A percentile compares a stretch with the other conserved stretches of the same genome.
phyloP scores from a whole-genome alignment of 2,113 vertebrate genomes.

The Catharus fuscescens region DNA sequence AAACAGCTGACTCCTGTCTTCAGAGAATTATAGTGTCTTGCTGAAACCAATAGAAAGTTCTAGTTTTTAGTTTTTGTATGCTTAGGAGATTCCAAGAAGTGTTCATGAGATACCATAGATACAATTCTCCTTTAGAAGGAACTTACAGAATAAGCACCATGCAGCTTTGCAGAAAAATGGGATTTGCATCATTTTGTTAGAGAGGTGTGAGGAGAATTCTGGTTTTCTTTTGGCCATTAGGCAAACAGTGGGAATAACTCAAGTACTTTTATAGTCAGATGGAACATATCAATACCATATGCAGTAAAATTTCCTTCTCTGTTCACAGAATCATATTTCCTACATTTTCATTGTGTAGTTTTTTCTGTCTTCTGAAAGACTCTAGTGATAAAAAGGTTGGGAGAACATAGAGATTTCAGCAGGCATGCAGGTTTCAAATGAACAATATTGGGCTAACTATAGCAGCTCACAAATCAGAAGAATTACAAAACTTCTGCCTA shows the following conservation, averaged over 20 bases:
- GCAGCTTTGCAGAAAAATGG: background rate
- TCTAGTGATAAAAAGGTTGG: background rate
- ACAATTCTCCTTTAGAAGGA: background rate
- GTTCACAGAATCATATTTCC: background rate
- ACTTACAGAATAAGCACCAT: background rate
- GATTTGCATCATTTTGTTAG: background rate
- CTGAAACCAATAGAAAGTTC: conserved; percentile 21
- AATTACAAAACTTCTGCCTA: background rate
- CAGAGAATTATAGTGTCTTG: background rate
- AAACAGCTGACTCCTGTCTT: background rate
- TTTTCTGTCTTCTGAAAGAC: background rate
- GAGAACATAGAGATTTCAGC: background rate
- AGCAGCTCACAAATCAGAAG: background rate
- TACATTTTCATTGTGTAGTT: background rate
- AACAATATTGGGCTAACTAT: background rate
- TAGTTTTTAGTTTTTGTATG: background rate
- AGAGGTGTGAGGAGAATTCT: background rate
- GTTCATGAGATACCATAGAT: background rate
- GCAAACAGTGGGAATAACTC: background rate
- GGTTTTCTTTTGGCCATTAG: background rate
- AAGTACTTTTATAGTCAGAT: background rate
- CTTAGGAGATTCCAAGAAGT: background rate
- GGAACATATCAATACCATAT: background rate
- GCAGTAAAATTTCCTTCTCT: background rate
- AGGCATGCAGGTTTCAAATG: background rate